These are phyloP conservation scores for Pseudoatta argentina DNA, from an alignment of 1,140 invertebrate genomes.

Conservation along the genomic window DNA sequence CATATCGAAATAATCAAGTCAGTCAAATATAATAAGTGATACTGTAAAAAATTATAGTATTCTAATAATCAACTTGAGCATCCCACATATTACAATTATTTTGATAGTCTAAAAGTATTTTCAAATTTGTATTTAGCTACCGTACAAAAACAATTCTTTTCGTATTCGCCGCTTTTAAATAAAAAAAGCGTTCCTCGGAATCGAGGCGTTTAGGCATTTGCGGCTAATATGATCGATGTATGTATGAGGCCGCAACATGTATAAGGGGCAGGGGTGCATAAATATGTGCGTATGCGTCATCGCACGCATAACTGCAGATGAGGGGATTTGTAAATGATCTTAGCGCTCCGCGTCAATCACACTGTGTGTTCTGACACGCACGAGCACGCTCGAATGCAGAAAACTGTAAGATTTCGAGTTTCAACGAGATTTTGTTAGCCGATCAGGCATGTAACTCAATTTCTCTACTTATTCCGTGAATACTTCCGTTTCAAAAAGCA, in stretches of 20 bases:
- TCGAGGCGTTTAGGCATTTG: constrained; percentile 63
- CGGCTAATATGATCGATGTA: constrained; percentile 81
- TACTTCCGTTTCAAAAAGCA: background rate
- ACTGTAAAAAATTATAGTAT: no score
- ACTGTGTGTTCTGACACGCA: constrained; percentile 68
- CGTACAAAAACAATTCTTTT: no score
- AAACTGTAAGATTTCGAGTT: constrained; percentile 45
- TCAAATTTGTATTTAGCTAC: no score
- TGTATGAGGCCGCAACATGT: constrained; percentile 78
- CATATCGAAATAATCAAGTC: no score
- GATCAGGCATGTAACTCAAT: constrained; percentile 22
- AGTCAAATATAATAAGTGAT: no score
- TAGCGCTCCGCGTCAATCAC: constrained; percentile 82
- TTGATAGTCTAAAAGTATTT: no score
- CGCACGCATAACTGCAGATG: constrained; percentile 79
- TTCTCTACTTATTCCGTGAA: constrained; percentile 3
- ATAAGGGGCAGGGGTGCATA: constrained; percentile 80
- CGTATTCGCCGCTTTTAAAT: constrained; percentile 45
- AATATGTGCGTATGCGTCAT: constrained; percentile 85
- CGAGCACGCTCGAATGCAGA: constrained; percentile 12
- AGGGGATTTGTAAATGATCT: constrained; percentile 84
- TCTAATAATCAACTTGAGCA: no score
- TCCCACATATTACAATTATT: no score
- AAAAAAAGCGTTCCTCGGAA: constrained; percentile 65
- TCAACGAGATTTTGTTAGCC: constrained; percentile 23